Base-by-base conservation (phyloP, 2,888 invertebrate genomes). In the Apamea monoglypha region DNA sequence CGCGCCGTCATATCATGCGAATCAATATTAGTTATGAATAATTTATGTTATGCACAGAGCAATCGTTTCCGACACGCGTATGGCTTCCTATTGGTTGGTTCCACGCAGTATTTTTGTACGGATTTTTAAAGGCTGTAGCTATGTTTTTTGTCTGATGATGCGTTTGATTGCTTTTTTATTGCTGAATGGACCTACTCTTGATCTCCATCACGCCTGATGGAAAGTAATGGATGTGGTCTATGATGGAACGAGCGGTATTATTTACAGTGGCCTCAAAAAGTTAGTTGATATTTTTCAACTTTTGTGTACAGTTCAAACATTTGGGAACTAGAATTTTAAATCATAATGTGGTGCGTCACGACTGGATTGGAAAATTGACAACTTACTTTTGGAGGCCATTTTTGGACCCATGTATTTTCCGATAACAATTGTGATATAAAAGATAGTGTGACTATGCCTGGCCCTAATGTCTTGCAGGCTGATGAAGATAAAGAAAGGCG, bases 1-100 rank as follows among this genome's bases (percentile, higher is more conserved):
- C 70, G 70, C 74, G 56, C 14, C 72, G 72, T 78, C 78, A 74
- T 80, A 78, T 61, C 53, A 78, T 64, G 32, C 73, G 59, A 86
- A 90, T 91, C 91, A 79, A 91, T 92, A 91, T 81, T 72, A 74
- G 68, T 73, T 76, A 82, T 91, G 90, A 91, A 91, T 91, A 89
- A 87, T 89, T 88, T 89, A 90, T 88, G 69, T 76, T 88, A 81
- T 85, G 84, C 89, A 90, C 83, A 84, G 81, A 87, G 80, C 79
- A 86, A 86, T 76, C 71, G 84, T 85, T 79, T 69, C 83, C 78
- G 81, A 87, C 88, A 85, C 86, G 87, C 88, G 82, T 84, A 81
- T 7, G 64, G 64, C n/a, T 87, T 74, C 47, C 74, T 76, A 72
- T 87, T 76, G 56, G 29, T 36, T 44, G 61, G 29, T 36, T 44